Base-by-base conservation (phyloP, 2,888 invertebrate genomes). In the Strigamia transsilvanica region DNA sequence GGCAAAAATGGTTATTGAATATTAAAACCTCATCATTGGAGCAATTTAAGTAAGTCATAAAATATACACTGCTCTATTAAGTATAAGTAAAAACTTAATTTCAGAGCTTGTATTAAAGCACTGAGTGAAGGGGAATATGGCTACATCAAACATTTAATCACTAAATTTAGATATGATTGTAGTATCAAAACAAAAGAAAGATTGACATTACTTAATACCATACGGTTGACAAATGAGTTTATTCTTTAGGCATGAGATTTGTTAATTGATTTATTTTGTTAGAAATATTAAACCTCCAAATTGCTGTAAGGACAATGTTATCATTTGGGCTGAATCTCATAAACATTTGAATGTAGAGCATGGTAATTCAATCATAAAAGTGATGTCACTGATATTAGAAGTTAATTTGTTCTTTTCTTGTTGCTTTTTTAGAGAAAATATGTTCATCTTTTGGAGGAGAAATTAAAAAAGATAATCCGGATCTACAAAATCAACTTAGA, bases 211-310 rank as follows among this genome's bases (percentile, higher is more conserved):
- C 7, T 61, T 4, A 10, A 61, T 21, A 61, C 61, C 3, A 23
- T 61, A 23, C 2, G 61, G 61, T 61, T 23, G 18, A 23, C 5
- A 61, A 61, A 61, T 61, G 0, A 0, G 0, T 18, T 18, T 9
- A 18, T 18, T 2, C 1, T 61, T 27, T 61, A 23, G 12, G 9
- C 6, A 38, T 38, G 38, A 23, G 23, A 61, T 61, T 61, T 21
- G 0, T 61, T 23, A 10, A 21, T 12, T n/a, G n/a, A 18, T 61
- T 61, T 4, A 18, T 61, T 61, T 7, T 38, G 38, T 23, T 23
- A 61, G 61, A 23, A 61, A 9, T 61, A 61, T 61, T 23, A 61
- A 61, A 61, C 61, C 61, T 23, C 61, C 61, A 10, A 61, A n/a
- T 23, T 61, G 61, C 12, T 4, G 21, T 21, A 61, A 23, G 61